Base-by-base conservation (phyloP, 2,113 vertebrate species). In the Pleuronectes platessa region DNA sequence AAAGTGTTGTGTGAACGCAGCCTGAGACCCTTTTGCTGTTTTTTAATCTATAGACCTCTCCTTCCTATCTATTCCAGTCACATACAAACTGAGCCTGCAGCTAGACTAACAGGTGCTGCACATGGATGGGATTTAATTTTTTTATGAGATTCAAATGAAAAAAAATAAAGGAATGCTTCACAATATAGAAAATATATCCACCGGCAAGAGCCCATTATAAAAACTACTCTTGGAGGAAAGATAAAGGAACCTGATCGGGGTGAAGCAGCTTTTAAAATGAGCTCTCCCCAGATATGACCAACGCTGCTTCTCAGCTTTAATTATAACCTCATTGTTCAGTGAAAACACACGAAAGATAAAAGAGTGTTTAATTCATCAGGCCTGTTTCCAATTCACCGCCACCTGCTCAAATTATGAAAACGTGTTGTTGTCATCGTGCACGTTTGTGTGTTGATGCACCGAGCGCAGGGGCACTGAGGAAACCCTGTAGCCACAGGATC, bases 401-500 rank as follows among this genome's bases (percentile, higher is more conserved):
- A n/a, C 51, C 51, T 54, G 51, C 18, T 54, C 51, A 9, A n/a
- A 54, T 9, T 54, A n/a, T 54, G 8, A 4, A 20, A 31, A 31
- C 15, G 59, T 17, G 56, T 14, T 42, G 14, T 71, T n/a, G 11
- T 65, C 40, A 2, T 2, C 27, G n/a, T 53, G 14, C 14, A 15
- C 18, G 35, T 69, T 21, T 78, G 58, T 58, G 56, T 27, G 9
- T 40, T 56, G 15, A 66, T 11, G 51, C 51, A 42, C 54, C 3
- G 62, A 18, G 18, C 5, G 8, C 0, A 55, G 11, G 0, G 51
- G n/a, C 61, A 17, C 27, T 23, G 79, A 82, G 76, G 83, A 80
- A 82, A 84, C 74, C 82, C 89, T 76, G 14, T 61, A 89, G 23
- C 90, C 71, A 15, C 84, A 74, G 83, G 88, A 86, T 71, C 24